Percentiles rank a stretch among this genome's conserved stretches.
Conservation (phyloP, 2,113 vertebrate genomes). For the Cacatua alba region DNA sequence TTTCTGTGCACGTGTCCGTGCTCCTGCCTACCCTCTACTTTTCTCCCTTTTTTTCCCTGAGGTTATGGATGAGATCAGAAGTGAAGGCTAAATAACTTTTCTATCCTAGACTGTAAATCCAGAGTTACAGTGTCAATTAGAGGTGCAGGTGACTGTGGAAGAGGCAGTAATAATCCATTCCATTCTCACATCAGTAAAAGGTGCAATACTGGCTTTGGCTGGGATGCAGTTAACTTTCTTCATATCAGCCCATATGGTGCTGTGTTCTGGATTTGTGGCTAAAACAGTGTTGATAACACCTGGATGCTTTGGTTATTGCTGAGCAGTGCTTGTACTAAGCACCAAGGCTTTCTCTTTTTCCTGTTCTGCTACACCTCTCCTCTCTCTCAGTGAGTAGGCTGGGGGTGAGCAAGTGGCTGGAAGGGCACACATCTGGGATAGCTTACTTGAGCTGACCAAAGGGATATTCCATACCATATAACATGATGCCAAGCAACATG, state of each 20-base stretch:
- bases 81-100: not conserved
- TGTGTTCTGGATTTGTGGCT: not conserved
- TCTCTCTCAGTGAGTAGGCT: rapidly evolving
- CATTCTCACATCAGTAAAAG: not conserved
- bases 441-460: not conserved
- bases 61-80: not conserved
- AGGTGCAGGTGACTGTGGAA: rapidly evolving
- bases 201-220: not conserved
- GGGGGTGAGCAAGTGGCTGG: not conserved
- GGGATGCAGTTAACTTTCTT: not conserved
- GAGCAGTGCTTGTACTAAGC: not conserved
- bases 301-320: not conserved
- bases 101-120: not conserved
- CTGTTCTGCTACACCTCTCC: not conserved
- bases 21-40: not conserved
- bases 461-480: not conserved
- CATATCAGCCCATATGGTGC: rapidly evolving
- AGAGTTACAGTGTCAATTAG: not conserved
- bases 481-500: not conserved
- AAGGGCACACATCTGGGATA: not conserved
- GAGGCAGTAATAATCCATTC: not conserved
- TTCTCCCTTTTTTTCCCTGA: not conserved
- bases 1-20: not conserved
- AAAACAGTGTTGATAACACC: not conserved
- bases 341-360: not conserved